phyloP scores from a whole-genome alignment of 2,888 invertebrate genomes.

The Augiades crinisus region DNA sequence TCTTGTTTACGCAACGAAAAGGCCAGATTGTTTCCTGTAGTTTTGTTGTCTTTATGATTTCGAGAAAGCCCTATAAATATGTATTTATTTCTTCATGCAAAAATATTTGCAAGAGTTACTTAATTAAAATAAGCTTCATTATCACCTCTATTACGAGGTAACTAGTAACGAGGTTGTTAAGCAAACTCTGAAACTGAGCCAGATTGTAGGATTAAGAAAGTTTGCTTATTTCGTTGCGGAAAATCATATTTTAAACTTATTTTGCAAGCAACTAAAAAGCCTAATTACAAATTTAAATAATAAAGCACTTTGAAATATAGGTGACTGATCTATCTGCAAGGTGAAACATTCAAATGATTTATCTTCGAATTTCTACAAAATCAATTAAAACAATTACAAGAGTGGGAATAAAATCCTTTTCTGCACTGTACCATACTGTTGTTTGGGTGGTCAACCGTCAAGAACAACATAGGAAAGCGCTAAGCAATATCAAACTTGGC shows the following conservation, averaged over 20 bases:
- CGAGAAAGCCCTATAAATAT: not conserved
- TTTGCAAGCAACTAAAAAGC: not conserved
- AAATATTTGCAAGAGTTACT: conserved; percentile 1
- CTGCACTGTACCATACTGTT: too few species aligned
- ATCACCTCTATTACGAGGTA: conserved; percentile 4
- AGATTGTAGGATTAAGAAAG: conserved; percentile 14
- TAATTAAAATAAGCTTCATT: conserved; percentile 8
- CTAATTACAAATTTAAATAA: not conserved
- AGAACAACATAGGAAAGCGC: too few species aligned
- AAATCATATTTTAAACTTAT: not conserved
- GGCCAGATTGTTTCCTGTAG: conserved; percentile 14
- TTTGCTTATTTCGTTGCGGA: conserved; percentile 7
- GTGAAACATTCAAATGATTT: too few species aligned
- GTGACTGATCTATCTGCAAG: too few species aligned
- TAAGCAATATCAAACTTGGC: too few species aligned
- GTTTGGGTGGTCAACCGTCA: too few species aligned
- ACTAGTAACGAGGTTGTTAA: conserved; percentile 8
- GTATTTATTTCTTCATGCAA: not conserved
- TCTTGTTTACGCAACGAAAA: conserved; percentile 19
- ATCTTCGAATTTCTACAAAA: too few species aligned
- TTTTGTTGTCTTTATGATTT: conserved; percentile 19
- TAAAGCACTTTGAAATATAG: too few species aligned
- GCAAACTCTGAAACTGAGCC: conserved; percentile 8
- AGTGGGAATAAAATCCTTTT: too few species aligned
- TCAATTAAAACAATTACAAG: too few species aligned